Evolutionary conservation across 2,888 invertebrate genomes (phyloP), one percentile per base, ranked within the genome.

Genomic region (Globia sparganii): DNA sequence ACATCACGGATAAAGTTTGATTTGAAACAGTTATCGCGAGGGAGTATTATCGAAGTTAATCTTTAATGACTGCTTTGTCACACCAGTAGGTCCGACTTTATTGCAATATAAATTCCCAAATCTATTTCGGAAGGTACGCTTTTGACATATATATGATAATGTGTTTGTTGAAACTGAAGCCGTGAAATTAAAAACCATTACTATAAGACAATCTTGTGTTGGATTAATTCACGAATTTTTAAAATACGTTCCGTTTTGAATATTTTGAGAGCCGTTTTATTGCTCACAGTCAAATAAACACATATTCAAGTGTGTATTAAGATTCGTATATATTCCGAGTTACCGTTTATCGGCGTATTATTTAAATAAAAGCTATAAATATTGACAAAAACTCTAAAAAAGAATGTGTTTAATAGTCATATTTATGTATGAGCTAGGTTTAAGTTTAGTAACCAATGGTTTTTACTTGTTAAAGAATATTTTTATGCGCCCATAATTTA

Each of bases 131-230:
- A 87, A 91, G 90, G 89, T 91, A 85, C 80, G 78, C 87, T 86
- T 90, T 87, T 89, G 90, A 92, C 90, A 89, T 92, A 88, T 90
- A 90, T 90, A 92, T 92, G 91, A 89, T 91, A 91, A 93, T 93
- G 84, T 88, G 79, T 88, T 81, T 86, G 88, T 91, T 89, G 89
- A 91, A 91, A 91, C 88, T 90, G 84, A 88, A 89, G 81, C 90
- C 86, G 90, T 92, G 91, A 92, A 92, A 91, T 91, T 91, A 89
- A 88, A 88, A 86, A 87, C 84, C 87, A 83, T 86, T 85, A 77
- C 75, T 74, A 25, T 78, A 78, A 81, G 79, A 88, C 82, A 85
- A 79, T 84, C 81, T 80, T 76, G 69, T 73, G 80, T 78, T 82
- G 65, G 46, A 86, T 88, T 82, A 85, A 86, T 84, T 79, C 80